Evolutionary conservation across 2,888 invertebrate species (phyloP), one percentile per base, ranked within the genome.

Genomic region (Euspilapteryx auroguttella): DNA sequence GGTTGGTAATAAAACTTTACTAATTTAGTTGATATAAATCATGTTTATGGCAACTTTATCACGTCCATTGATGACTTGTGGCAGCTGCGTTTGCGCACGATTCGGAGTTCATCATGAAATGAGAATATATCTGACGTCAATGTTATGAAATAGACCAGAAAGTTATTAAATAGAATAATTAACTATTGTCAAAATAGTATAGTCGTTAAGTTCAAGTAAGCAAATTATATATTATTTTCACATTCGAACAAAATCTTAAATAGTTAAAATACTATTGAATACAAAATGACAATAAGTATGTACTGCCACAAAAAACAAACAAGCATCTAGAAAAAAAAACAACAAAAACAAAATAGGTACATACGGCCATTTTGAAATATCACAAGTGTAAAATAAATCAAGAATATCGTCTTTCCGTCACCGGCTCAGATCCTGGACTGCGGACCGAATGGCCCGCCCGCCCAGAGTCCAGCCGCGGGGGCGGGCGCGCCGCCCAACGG

Each of bases 291-390:
- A n/a, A n/a, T n/a, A n/a, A n/a, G n/a, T n/a, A n/a, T n/a, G n/a
- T n/a, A n/a, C n/a, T n/a, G n/a, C n/a, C n/a, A n/a, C n/a, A n/a
- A n/a, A n/a, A n/a, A n/a, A n/a, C n/a, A n/a, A n/a, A n/a, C n/a
- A n/a, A n/a, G n/a, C n/a, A n/a, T n/a, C n/a, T n/a, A n/a, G n/a
- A n/a, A n/a, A n/a, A n/a, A n/a, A n/a, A n/a, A n/a, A n/a, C n/a
- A n/a, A n/a, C n/a, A n/a, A n/a, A n/a, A n/a, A 8, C 17, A 17
- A 17, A 6, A 8, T 17, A 17, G 8, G 45, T 50, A 63, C 71
- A 55, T 65, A 73, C 71, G 45, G 71, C 56, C 71, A 73, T 73
- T 44, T 52, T 48, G 38, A n/a, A n/a, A n/a, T 24, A 15, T 21
- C 9, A 15, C 4, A 12, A 17, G 32, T 35, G 32, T 33, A 34